A percentile compares a stretch with the other conserved stretches of the same genome.
Evolutionary conservation across 2,888 invertebrate genomes (phyloP).

Genomic region (Pterostichus madidus): DNA sequence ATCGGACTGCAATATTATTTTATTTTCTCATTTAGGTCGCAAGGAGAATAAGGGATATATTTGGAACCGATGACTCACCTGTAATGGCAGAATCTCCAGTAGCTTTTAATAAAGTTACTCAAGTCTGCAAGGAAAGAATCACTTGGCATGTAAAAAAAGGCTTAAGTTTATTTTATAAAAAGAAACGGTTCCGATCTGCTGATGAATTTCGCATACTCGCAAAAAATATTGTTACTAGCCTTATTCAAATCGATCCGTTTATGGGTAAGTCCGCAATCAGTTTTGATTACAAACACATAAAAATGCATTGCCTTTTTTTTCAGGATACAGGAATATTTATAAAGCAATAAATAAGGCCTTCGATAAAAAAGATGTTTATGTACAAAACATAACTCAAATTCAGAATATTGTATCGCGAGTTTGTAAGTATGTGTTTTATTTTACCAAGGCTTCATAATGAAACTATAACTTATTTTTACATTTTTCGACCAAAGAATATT

Average conservation of each 20-base stretch:
- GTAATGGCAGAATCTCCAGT: neutral
- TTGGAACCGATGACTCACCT: neutral
- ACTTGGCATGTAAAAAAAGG: constrained; percentile 8
- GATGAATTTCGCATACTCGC: constrained; percentile 29
- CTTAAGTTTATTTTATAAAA: neutral
- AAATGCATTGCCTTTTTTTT: neutral
- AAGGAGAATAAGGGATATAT: neutral
- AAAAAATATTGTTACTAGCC: neutral
- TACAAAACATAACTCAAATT: neutral
- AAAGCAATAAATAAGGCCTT: neutral
- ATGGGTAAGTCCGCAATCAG: constrained; percentile 19
- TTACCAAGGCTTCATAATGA: no score
- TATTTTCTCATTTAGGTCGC: neutral
- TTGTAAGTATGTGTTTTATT: neutral
- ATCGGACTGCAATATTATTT: neutral
- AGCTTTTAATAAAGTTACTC: neutral
- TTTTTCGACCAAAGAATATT: no score
- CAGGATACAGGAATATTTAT: constrained; percentile 10
- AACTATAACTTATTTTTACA: no score
- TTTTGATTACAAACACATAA: constrained; percentile 5
- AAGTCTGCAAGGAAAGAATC: neutral
- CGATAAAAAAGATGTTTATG: neutral
- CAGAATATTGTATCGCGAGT: neutral
- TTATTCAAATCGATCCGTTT: neutral
- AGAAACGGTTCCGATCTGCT: constrained; percentile 8